Base-by-base conservation (phyloP, 2,888 invertebrate genomes). In the Copidosoma aretas region DNA sequence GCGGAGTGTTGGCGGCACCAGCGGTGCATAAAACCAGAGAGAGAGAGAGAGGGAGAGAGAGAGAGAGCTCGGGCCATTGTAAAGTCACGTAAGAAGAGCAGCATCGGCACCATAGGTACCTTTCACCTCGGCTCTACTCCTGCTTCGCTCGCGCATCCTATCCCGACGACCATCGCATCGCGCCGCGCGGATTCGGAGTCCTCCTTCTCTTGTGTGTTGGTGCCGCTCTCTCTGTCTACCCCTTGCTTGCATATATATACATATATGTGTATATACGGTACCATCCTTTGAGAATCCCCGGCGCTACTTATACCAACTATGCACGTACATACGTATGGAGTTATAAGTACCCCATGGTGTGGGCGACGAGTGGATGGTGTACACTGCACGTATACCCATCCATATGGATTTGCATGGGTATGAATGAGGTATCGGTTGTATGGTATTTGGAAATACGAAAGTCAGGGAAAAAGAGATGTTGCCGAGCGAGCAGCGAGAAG, bases 21-120 rank as follows among this genome's bases (percentile, higher is more conserved):
- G 32, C 56, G 39, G 39, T 32, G 32, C 32, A 32, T 32, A 19
- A 56, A 39, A 39, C 32, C 22, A 59, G 10, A 25, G 25, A 25
- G 24, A 61, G 39, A 60, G 49, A 46, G 60, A 14, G 60, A 60
- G 32, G 52, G 54, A 67, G 52, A 52, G 24, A 56, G 72, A 73
- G 74, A 80, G 79, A 80, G 80, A 79, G 77, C 78, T 78, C 43
- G 43, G 43, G 75, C 71, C 75, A 79, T 78, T 79, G 77, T 79
- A 78, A 75, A 79, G 77, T 80, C 80, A 80, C 81, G 79, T 81
- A 81, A 81, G 79, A 79, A 78, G 80, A 80, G 78, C 78, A 32
- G 32, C 32, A 8, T n/a, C 32, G 32, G 32, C 8, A 32, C 4
- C 8, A 32, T 32, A n/a, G n/a, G n/a, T n/a, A 80, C 81, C 81